Conservation (phyloP, 2,888 invertebrate species). For the Mactromeris polynyma region DNA sequence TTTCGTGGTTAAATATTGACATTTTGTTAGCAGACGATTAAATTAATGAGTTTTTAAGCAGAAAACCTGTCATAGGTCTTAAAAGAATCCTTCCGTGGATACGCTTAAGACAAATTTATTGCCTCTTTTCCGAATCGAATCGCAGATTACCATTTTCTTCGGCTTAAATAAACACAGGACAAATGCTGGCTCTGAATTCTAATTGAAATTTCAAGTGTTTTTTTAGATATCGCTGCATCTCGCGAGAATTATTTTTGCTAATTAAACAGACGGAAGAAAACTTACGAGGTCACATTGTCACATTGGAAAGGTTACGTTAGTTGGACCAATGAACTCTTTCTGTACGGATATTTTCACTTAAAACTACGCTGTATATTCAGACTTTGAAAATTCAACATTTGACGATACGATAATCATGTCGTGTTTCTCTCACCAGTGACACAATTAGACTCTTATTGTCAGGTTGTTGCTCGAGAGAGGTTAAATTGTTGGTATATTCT, state of each 20-base stretch:
- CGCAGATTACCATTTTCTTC: not conserved
- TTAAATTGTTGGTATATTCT: too few relatives aligned
- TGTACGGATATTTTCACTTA: too few relatives aligned
- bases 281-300: not conserved
- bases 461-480: too few relatives aligned
- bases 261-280: not conserved
- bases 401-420: too few relatives aligned
- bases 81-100: not conserved
- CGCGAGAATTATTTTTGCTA: conserved; percentile 2
- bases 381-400: too few relatives aligned
- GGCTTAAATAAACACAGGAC: not conserved
- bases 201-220: not conserved
- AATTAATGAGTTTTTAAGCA: conserved; percentile 24
- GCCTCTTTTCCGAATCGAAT: conserved; percentile 3
- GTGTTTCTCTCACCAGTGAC: too few relatives aligned
- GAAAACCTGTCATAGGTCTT: not conserved
- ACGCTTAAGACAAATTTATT: conserved; percentile 25
- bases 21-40: conserved; percentile 27
- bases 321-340: too few relatives aligned
- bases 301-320: not conserved
- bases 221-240: conserved; percentile 5
- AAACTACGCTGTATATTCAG: too few relatives aligned
- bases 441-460: too few relatives aligned
- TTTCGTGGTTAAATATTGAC: conserved; percentile 25
- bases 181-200: not conserved